Percentiles rank a stretch among this genome's conserved stretches.
These are phyloP conservation scores for Caenorhabditis auriculariae DNA, from an alignment of 2,888 invertebrate species.

Conservation along the genomic window DNA sequence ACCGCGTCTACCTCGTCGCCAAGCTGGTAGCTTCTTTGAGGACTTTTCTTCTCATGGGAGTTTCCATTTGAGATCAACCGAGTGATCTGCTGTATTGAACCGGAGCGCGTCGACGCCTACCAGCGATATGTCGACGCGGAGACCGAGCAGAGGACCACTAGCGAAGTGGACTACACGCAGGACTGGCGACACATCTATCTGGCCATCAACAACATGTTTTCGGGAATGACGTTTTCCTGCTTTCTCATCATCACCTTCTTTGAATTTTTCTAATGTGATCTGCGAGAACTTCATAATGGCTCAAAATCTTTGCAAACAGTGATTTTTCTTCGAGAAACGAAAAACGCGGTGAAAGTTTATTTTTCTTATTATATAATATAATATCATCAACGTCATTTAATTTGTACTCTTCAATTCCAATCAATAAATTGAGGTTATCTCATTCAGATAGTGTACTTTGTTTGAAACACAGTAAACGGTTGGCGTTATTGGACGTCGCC, in stretches of 20 bases:
- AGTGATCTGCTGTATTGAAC: slow-evolving; percentile 58
- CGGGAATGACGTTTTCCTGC: slow-evolving; percentile 52
- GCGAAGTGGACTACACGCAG: slow-evolving; percentile 49
- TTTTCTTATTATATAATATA: too few species aligned
- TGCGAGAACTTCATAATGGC: too few species aligned
- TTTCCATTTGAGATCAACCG: slow-evolving; percentile 42
- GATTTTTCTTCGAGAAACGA: too few species aligned
- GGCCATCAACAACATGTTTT: slow-evolving; percentile 57
- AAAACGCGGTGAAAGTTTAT: too few species aligned
- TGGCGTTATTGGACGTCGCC: slow-evolving; percentile 64
- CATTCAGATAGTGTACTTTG: too few species aligned
- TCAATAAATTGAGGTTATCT: too few species aligned
- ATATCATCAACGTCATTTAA: too few species aligned
- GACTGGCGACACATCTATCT: slow-evolving; percentile 61
- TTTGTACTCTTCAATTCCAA: too few species aligned
- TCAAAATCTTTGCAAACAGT: too few species aligned
- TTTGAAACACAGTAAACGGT: too few species aligned
- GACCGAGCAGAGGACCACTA: slow-evolving; percentile 10
- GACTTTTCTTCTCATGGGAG: too few species aligned
- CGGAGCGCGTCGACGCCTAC: slow-evolving; percentile 51
- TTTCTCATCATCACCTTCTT: slow-evolving; percentile 52
- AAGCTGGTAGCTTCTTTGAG: slow-evolving; percentile 50
- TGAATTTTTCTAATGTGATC: too few species aligned
- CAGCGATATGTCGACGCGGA: slow-evolving; percentile 49
- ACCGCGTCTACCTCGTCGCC: slow-evolving; percentile 49